A percentile compares a stretch with the other conserved stretches of the same genome.
Conservation (phyloP, 2,113 vertebrate species). For the Prionailurus bengalensis region DNA sequence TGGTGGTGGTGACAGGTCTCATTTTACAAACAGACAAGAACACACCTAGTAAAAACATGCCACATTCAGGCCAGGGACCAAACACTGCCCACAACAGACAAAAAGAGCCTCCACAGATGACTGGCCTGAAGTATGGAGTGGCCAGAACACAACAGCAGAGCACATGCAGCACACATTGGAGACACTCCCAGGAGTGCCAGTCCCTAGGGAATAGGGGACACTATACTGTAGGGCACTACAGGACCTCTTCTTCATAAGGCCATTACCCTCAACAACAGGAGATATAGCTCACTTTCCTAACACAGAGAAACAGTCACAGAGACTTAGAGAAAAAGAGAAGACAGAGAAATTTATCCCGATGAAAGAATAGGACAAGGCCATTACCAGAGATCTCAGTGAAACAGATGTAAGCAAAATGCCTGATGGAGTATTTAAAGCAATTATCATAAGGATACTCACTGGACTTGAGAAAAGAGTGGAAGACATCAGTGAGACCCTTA, state of each 20-base stretch:
- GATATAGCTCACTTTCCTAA: not conserved
- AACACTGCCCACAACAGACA: not conserved
- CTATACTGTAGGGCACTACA: not conserved
- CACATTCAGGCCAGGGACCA: not conserved
- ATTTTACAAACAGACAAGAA: not conserved
- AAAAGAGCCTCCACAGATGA: not conserved
- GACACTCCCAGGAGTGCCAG: not conserved
- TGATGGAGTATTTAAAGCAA: not conserved
- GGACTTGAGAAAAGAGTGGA: not conserved
- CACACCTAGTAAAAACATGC: not conserved
- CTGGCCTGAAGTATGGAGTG: not conserved
- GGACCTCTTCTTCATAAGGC: not conserved
- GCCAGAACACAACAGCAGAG: not conserved
- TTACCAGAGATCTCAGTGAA: not conserved
- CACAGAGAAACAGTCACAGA: not conserved
- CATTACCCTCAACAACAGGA: not conserved
- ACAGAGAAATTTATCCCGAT: not conserved
- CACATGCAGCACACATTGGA: not conserved
- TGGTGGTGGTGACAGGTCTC: not conserved
- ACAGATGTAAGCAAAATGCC: not conserved
- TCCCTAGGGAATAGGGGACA: not conserved
- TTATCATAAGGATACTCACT: not conserved
- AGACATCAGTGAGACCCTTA: not conserved
- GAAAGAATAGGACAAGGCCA: not conserved
- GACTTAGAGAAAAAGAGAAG: not conserved